Base-by-base conservation (phyloP, 2,113 vertebrate genomes). In the Halcyon malimbica region DNA sequence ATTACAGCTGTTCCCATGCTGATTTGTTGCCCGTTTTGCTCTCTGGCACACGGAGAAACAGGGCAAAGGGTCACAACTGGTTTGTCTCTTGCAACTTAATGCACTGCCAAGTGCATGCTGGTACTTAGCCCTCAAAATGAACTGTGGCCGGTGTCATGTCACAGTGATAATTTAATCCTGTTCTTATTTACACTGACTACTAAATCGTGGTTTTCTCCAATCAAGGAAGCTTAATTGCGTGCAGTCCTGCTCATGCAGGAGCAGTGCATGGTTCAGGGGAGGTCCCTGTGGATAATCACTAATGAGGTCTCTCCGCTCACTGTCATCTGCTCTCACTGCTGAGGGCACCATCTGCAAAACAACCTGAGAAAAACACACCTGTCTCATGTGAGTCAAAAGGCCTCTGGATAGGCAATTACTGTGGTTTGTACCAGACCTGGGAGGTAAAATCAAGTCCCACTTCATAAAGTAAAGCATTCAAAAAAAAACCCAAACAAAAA, bases 151-250 rank as follows among this genome's bases (percentile, higher is more conserved):
- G 50, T 69, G 71, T 57, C 41, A 29, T 12, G 67, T 74, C 84
- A 67, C n/a, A 67, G 63, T 11, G 63, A 65, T 54, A 6, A 90
- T 84, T 92, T 53, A 82, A 78, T 69, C 73, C 37, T 93, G n/a
- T 17, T n/a, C 63, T 83, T 50, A 80, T 62, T 83, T 39, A 62
- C 11, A 12, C 24, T 59, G 82, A 50, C 81, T 87, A 23, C 50
- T 69, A 21, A 69, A 53, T 50, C 67, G 26, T 7, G 50, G 44
- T 37, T 65, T 69, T 60, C 57, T 76, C 18, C 67, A 75, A n/a
- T 4, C 57, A 50, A 37, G 65, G 51, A 67, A 81, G 31, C 37
- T 65, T 10, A 39, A 42, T 1, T 64, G 26, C 56, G 51, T 16
- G 26, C 48, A 76, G 53, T 9, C 16, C 48, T 82, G 78, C 48